Base-by-base conservation (phyloP, 1,140 invertebrate species). In the Saccostrea cuccullata region DNA sequence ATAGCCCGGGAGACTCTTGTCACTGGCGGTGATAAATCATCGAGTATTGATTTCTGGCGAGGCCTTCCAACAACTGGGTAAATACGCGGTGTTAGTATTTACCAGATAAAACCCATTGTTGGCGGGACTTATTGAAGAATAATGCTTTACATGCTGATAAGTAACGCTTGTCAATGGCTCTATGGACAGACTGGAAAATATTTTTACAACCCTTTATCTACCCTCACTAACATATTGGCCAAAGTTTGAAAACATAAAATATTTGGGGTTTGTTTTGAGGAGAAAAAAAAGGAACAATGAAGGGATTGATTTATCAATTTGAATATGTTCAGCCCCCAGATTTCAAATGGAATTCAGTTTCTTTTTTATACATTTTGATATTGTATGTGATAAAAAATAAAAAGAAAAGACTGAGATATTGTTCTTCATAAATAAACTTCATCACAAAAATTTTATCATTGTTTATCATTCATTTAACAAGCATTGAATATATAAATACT, bases 61-160 rank as follows among this genome's bases (percentile, higher is more conserved):
- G 26, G 70, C 70, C 70, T 36, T 26, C 26, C 3, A 36, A 77
- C 26, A 77, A 26, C 70, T 77, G 17, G 23, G 70, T 77, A 77
- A 77, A 77, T 77, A 77, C 15, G 30, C 23, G 26, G 70, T 77
- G 70, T 77, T 77, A 77, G 70, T 77, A 30, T 77, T 77, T 77
- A 77, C 70, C 70, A 40, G 70, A 77, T 77, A 77, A 77, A 77
- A 77, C 23, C 70, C 30, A 77, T 77, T 77, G 70, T 77, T 77
- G 70, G 70, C 13, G 5, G 26, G 70, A 77, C 70, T 77, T 77
- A 77, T 77, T 77, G 70, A 77, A 77, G 70, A 77, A 77, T 77
- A 77, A 77, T 77, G 70, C 26, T 36, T 9, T 77, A 36, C 70
- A 23, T 36, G 70, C 70, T 77, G 70, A 77, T 77, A 77, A 77